These are phyloP conservation scores for Glaucomys volans DNA, from an alignment of 2,113 vertebrate species.

Conservation along the genomic window DNA sequence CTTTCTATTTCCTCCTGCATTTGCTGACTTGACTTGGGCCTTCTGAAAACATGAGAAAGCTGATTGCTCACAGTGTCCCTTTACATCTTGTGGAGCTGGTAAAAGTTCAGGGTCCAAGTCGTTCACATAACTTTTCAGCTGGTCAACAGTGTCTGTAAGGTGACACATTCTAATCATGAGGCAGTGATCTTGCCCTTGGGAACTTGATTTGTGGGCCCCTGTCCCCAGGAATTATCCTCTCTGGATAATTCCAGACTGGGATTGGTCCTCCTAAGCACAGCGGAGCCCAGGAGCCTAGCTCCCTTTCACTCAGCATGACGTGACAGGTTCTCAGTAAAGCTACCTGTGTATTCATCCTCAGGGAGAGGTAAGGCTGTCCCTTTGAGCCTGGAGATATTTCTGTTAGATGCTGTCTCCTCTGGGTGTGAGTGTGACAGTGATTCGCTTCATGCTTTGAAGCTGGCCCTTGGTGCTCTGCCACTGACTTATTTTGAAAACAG, in stretches of 20 bases:
- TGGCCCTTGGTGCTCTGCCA: too few relatives aligned
- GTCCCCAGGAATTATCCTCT: constrained; percentile 77
- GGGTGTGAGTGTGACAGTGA: too few relatives aligned
- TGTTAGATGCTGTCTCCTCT: too few relatives aligned
- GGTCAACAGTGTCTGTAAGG: constrained; percentile 67
- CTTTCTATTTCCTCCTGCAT: not conserved
- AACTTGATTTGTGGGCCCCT: constrained; percentile 56
- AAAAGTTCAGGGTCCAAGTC: constrained; percentile 80
- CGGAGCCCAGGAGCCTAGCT: constrained; percentile 79
- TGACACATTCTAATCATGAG: constrained; percentile 76
- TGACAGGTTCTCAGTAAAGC: constrained; percentile 85
- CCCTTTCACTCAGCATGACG: constrained; percentile 79
- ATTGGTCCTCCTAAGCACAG: constrained; percentile 58
- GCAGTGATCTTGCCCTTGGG: constrained; percentile 44
- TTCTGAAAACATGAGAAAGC: constrained; percentile 85
- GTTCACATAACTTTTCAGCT: constrained; percentile 75
- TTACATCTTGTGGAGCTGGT: constrained; percentile 80
- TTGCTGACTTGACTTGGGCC: constrained; percentile 74
- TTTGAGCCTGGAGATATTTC: constrained; percentile 93
- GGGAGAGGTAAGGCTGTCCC: constrained; percentile 93
- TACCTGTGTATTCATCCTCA: constrained; percentile 94
- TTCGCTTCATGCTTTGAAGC: too few relatives aligned
- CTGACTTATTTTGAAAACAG: too few relatives aligned
- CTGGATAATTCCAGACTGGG: too few relatives aligned
- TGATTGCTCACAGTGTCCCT: constrained; percentile 82